Evolutionary conservation across 2,888 invertebrate species (phyloP).

Genomic region (Aleiodes alternator): DNA sequence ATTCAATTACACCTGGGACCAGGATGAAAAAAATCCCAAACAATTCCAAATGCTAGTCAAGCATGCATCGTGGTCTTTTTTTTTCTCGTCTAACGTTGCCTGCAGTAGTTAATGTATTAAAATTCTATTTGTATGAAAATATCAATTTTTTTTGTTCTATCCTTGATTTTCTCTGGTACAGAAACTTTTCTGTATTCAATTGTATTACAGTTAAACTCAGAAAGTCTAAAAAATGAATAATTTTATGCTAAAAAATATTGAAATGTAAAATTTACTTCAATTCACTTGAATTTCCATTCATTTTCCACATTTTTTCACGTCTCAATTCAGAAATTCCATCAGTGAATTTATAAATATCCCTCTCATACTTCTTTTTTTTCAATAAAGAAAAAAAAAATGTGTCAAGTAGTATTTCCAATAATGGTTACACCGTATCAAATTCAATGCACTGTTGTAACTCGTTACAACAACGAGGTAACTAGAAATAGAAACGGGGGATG

Average conservation of each 20-base stretch:
- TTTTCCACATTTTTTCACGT: neutral
- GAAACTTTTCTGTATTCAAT: too few species aligned
- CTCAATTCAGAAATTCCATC: too few species aligned
- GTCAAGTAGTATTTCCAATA: neutral
- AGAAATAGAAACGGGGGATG: slow-evolving; percentile 7
- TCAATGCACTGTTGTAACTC: slow-evolving; percentile 13
- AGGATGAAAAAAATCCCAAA: slow-evolving; percentile 25
- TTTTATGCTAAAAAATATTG: too few species aligned
- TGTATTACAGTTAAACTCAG: too few species aligned
- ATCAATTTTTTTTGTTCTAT: slow-evolving; percentile 34
- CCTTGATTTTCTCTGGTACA: neutral
- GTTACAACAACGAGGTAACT: slow-evolving; percentile 10
- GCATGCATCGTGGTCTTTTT: slow-evolving; percentile 46
- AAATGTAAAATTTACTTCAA: too few species aligned
- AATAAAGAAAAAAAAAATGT: neutral
- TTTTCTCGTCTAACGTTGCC: slow-evolving; percentile 34
- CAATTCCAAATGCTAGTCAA: slow-evolving; percentile 38
- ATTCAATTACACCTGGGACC: slow-evolving; percentile 68
- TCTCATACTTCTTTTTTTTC: neutral
- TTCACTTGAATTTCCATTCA: neutral
- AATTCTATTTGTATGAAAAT: slow-evolving; percentile 37
- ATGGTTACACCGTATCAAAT: too few species aligned
- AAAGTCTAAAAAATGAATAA: too few species aligned
- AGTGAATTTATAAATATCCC: neutral
- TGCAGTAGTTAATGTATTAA: slow-evolving; percentile 37